These are phyloP conservation scores for Bactericera cockerelli DNA, from an alignment of 1,140 invertebrate species.

Conservation along the genomic window DNA sequence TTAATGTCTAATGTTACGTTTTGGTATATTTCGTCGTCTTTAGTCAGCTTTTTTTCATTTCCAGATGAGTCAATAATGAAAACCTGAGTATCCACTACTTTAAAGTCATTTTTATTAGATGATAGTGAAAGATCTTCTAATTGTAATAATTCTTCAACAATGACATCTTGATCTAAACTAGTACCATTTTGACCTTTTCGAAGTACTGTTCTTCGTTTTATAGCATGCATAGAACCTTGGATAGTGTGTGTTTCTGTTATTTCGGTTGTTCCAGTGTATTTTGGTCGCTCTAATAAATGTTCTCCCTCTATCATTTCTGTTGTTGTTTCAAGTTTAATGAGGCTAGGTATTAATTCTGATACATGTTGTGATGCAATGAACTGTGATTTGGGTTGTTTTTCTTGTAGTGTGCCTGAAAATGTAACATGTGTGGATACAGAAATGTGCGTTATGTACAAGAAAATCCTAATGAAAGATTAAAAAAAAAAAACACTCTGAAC, in stretches of 20 bases:
- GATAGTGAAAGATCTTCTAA: not conserved
- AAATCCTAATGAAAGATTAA: no score
- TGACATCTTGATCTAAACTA: not conserved
- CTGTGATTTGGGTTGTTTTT: conserved; percentile 14
- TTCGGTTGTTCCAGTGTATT: conserved; percentile 14
- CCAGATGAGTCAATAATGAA: conserved; percentile 29
- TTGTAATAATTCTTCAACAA: not conserved
- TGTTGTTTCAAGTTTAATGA: conserved; percentile 18
- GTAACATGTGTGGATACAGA: not conserved
- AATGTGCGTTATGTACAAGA: no score
- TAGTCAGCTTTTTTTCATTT: conserved; percentile 27
- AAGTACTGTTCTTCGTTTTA: conserved; percentile 10
- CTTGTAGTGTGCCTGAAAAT: conserved; percentile 12
- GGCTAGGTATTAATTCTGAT: conserved; percentile 14
- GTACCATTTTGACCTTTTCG: not conserved
- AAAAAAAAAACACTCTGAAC: no score
- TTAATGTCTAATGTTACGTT: conserved; percentile 3
- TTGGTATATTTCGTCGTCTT: not conserved
- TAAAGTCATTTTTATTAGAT: not conserved
- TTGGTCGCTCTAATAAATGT: conserved; percentile 13
- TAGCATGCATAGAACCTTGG: not conserved
- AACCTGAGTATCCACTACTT: conserved; percentile 20
- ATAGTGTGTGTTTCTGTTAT: conserved; percentile 9
- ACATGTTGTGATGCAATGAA: conserved; percentile 18
- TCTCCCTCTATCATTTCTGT: conserved; percentile 18